phyloP scores from a whole-genome alignment of 1,140 invertebrate genomes.

The Papilio aristodemus region DNA sequence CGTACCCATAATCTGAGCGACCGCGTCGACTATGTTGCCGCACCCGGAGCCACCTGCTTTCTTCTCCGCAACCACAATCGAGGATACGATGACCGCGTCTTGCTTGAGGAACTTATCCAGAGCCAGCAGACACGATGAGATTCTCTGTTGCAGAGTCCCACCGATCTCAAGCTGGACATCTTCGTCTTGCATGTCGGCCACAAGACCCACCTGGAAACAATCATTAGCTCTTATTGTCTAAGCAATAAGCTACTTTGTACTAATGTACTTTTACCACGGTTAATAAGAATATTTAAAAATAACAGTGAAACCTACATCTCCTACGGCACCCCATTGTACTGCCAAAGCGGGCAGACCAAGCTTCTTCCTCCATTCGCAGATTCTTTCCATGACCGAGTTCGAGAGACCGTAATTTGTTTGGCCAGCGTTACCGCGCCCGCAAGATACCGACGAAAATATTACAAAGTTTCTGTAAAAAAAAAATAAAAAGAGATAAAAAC shows the following conservation, averaged over 20 bases:
- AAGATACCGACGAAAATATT: slow-evolving; percentile 93
- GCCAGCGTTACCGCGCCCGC: slow-evolving; percentile 93
- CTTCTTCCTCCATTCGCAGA: slow-evolving; percentile 82
- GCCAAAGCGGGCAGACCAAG: slow-evolving; percentile 84
- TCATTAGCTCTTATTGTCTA: too few species aligned
- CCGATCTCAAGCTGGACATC: slow-evolving; percentile 88
- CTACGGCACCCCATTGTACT: slow-evolving; percentile 87
- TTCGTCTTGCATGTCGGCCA: slow-evolving; percentile 91
- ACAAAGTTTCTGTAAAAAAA: slow-evolving; percentile 81
- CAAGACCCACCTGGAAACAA: slow-evolving; percentile 81
- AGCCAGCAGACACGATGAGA: slow-evolving; percentile 87
- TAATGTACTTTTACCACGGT: too few species aligned
- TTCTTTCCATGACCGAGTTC: slow-evolving; percentile 87
- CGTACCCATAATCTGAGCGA: slow-evolving; percentile 84
- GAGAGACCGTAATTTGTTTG: slow-evolving; percentile 93
- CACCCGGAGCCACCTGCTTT: slow-evolving; percentile 78
- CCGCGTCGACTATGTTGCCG: slow-evolving; percentile 83
- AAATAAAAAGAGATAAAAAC: too few species aligned
- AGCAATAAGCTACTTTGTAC: background rate
- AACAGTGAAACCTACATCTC: slow-evolving; percentile 79
- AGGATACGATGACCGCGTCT: slow-evolving; percentile 85
- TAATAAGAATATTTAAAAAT: background rate
- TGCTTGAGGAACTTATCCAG: slow-evolving; percentile 86
- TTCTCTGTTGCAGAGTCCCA: slow-evolving; percentile 92
- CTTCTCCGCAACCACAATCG: slow-evolving; percentile 90